Evolutionary conservation across 2,888 invertebrate genomes (phyloP).

Genomic region (Leptopilina drosophilae): DNA sequence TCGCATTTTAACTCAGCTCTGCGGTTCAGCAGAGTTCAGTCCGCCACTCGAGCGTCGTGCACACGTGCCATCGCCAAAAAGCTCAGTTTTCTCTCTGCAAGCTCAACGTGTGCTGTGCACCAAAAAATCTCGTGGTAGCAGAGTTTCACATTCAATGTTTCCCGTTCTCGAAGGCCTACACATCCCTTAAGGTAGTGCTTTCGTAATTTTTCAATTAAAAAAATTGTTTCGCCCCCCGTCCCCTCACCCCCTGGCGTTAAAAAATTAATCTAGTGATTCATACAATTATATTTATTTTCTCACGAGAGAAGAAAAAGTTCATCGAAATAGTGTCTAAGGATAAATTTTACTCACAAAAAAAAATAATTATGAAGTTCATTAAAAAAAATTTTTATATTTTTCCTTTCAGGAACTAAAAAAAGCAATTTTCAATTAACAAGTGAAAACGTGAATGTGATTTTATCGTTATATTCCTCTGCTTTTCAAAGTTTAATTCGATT

Average conservation of each 20-base stretch:
- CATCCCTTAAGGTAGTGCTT: slow-evolving; percentile 50
- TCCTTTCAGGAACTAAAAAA: no score
- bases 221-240: neutral
- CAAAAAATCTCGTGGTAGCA: slow-evolving; percentile 49
- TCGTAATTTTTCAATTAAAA: slow-evolving; percentile 3
- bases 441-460: no score
- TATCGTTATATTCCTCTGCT: no score
- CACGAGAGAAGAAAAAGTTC: no score
- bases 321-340: no score
- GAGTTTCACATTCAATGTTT: slow-evolving; percentile 52
- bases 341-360: no score
- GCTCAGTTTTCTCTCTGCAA: slow-evolving; percentile 51
- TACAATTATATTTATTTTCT: no score
- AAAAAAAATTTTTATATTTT: no score
- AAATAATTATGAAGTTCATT: no score
- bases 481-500: no score
- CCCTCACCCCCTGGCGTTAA: neutral
- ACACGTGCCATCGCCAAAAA: slow-evolving; percentile 58
- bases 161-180: slow-evolving; percentile 48
- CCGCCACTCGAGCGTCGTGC: slow-evolving; percentile 67
- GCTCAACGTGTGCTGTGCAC: slow-evolving; percentile 47
- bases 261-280: no score
- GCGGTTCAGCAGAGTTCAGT: slow-evolving; percentile 73
- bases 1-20: slow-evolving; percentile 60
- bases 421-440: no score